Conservation (phyloP, 2,888 invertebrate genomes). For the Heliothis peltigera region DNA sequence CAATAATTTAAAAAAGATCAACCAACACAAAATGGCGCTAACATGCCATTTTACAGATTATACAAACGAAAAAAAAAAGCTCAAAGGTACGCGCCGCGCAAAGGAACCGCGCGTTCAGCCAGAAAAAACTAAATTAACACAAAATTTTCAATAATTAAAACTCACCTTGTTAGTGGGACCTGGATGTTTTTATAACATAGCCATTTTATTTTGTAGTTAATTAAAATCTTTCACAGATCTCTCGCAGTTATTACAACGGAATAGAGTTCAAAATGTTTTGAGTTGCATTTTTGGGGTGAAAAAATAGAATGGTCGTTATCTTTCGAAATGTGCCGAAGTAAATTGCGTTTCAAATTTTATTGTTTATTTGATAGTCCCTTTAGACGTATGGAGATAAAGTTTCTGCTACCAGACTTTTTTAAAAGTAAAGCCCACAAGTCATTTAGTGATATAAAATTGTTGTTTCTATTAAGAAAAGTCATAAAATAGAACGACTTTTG, state of each 20-base stretch:
- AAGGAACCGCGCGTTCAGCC: slow-evolving; percentile 76
- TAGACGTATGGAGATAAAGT: slow-evolving; percentile 58
- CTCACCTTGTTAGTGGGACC: slow-evolving; percentile 84
- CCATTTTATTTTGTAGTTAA: slow-evolving; percentile 30
- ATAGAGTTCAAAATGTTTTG: slow-evolving; percentile 25
- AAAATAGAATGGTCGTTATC: slow-evolving; percentile 25
- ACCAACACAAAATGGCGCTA: slow-evolving; percentile 79
- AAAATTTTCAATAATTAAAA: slow-evolving; percentile 87
- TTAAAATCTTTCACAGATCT: not conserved
- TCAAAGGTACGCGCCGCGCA: slow-evolving; percentile 71
- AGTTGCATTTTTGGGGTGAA: not conserved
- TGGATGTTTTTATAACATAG: slow-evolving; percentile 76
- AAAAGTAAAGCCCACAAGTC: slow-evolving; percentile 46
- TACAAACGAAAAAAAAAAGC: slow-evolving; percentile 79
- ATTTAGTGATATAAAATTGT: slow-evolving; percentile 19
- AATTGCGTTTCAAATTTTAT: slow-evolving; percentile 82
- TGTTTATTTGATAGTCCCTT: slow-evolving; percentile 83
- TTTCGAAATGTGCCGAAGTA: slow-evolving; percentile 75
- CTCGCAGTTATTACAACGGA: slow-evolving; percentile 3
- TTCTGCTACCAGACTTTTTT: slow-evolving; percentile 56
- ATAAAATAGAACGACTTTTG: slow-evolving; percentile 24
- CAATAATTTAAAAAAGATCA: slow-evolving; percentile 82
- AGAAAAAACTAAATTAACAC: slow-evolving; percentile 86
- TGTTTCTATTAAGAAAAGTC: slow-evolving; percentile 15
- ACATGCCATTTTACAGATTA: slow-evolving; percentile 88